Conservation (phyloP, 1,140 invertebrate genomes). For the Drosophila takahashii region DNA sequence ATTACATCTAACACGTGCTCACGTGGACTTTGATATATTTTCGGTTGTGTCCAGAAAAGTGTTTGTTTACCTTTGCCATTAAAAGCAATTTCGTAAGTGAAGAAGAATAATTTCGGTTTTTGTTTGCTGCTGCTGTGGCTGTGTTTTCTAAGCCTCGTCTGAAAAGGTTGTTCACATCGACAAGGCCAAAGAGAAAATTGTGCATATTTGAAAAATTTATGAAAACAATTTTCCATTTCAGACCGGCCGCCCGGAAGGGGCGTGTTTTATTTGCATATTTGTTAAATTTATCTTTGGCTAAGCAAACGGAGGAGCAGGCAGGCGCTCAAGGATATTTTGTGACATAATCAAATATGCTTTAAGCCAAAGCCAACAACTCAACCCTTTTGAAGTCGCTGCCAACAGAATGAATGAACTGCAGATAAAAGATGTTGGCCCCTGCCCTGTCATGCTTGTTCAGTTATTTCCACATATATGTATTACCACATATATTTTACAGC, state of each 20-base stretch:
- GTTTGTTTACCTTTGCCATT: constrained; percentile 58
- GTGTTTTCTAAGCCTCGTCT: constrained; percentile 15
- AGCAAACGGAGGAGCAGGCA: constrained; percentile 40
- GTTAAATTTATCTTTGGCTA: constrained; percentile 73
- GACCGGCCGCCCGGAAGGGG: neutral
- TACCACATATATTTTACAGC: constrained; percentile 39
- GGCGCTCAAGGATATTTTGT: constrained; percentile 69
- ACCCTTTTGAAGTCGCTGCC: constrained; percentile 72
- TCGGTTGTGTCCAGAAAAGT: constrained; percentile 6
- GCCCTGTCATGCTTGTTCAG: constrained; percentile 44
- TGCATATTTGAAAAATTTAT: constrained; percentile 57
- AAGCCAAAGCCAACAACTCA: constrained; percentile 70
- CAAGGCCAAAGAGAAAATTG: constrained; percentile 38
- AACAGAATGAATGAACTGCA: constrained; percentile 66
- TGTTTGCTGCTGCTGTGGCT: constrained; percentile 9
- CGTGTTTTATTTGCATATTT: constrained; percentile 72
- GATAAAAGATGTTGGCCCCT: constrained; percentile 60
- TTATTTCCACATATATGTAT: constrained; percentile 51
- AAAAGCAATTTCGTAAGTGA: constrained; percentile 44
- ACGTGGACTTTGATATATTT: neutral
- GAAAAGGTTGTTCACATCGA: constrained; percentile 18
- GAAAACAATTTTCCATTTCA: constrained; percentile 58
- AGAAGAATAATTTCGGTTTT: constrained; percentile 9
- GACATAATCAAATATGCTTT: constrained; percentile 83
- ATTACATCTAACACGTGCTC: neutral